These are phyloP conservation scores for Drosophila diplacantha DNA, from an alignment of 2,888 invertebrate species.

Conservation along the genomic window DNA sequence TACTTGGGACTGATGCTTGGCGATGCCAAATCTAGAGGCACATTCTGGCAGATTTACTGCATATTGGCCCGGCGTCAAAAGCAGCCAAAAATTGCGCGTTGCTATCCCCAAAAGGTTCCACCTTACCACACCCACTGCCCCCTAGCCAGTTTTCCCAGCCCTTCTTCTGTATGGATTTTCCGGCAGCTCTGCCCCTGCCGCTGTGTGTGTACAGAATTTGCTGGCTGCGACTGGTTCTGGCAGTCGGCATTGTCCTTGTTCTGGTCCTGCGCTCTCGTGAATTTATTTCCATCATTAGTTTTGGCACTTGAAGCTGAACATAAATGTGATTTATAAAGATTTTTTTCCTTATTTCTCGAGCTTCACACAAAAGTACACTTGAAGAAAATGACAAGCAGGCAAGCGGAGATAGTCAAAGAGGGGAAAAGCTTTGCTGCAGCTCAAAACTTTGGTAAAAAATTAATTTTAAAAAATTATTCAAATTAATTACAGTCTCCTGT, in stretches of 20 bases:
- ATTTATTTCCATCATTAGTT: constrained; percentile 76
- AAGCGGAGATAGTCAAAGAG: background rate
- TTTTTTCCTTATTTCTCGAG: constrained; percentile 24
- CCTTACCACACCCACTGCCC: constrained; percentile 6
- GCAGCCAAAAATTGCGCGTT: constrained; percentile 67
- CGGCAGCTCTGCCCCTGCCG: background rate
- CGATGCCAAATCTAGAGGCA: constrained; percentile 71
- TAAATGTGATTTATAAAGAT: constrained; percentile 67
- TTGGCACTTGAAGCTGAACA: constrained; percentile 68
- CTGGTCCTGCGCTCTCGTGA: constrained; percentile 48
- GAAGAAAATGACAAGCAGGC: constrained; percentile 44
- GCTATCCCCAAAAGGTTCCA: constrained; percentile 32
- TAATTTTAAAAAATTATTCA: background rate
- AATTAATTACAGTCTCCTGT: background rate
- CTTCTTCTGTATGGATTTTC: constrained; percentile 13
- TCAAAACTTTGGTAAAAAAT: accelerated
- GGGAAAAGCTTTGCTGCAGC: background rate
- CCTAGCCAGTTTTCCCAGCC: constrained; percentile 1
- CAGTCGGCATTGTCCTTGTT: constrained; percentile 62
- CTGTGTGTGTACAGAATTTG: constrained; percentile 26
- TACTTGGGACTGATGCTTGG: constrained; percentile 39
- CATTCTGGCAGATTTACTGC: constrained; percentile 77
- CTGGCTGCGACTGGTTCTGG: constrained; percentile 48
- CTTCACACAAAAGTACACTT: constrained; percentile 3
- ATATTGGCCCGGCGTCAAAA: constrained; percentile 78